Base-by-base conservation (phyloP, 1,140 invertebrate genomes). In the Cardiocondyla obscurior region DNA sequence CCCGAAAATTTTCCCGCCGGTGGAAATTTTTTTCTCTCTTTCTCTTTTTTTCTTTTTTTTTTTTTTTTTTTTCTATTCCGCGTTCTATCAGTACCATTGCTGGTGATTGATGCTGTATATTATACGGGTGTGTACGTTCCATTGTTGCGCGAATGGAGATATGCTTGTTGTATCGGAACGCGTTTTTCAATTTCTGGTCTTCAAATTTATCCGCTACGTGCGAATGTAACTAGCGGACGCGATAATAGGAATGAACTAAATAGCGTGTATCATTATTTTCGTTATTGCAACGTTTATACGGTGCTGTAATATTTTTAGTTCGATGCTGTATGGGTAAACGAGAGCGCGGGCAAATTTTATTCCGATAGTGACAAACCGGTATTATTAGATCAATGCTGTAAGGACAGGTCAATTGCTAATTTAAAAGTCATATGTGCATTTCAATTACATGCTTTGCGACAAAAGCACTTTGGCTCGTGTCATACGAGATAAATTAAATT, bases 351-450 rank as follows among this genome's bases (percentile, higher is more conserved):
- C 19, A 25, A 58, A 58, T 74, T 30, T 60, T 44, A 39, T 36
- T 60, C 10, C 36, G 39, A 60, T 39, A 22, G 36, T 53, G n/a
- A 46, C 36, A 60, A 33, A 22, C 39, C 39, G 25, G 44, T n/a
- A 60, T 69, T 67, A 69, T 69, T 79, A 69, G 74, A 55, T 79
- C 49, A 42, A 79, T 30, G 62, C 22, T 25, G 74, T 33, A 19
- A 51, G 58, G 33, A 79, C 33, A 67, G 46, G 25, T 79, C 33
- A 79, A 79, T n/a, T 22, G 30, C 10, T 64, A 64, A 76, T 53
- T 58, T 67, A 39, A 77, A 67, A 19, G 33, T n/a, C 30, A 51
- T 19, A 42, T 57, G 16, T 33, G 30, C 14, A 39, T 28, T 65
- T 44, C 22, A 67, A 65, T 65, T 10, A 12, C 5, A 67, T 14